Evolutionary conservation across 2,113 vertebrate genomes (phyloP), one percentile per base, ranked within the genome.

Genomic region (Anguilla rostrata): DNA sequence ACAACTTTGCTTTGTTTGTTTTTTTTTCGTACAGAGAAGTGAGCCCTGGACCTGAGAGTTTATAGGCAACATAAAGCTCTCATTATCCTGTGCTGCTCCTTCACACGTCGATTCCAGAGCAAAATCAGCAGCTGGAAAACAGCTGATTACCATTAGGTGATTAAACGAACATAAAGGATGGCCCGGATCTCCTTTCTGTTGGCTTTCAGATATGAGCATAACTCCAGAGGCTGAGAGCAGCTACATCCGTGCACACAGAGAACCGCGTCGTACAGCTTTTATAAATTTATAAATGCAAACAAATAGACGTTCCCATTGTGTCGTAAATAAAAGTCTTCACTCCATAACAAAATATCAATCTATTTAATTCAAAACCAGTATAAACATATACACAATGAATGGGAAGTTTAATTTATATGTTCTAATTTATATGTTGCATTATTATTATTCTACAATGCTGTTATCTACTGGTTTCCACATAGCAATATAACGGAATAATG

Each of bases 341-440:
- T 78, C 29, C 11, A 78, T 78, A 39, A 41, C 87, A 88, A 92
- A 90, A 87, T 60, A 71, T 60, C 46, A 43, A 83, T 84, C 66
- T 81, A 56, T 89, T 88, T 84, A 18, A 88, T 82, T 84, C 87
- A 84, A 81, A 89, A 85, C 60, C 9, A 84, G 40, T 40, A 88
- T 66, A 88, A 84, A 87, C 20, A 83, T 22, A 87, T 83, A 88
- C 39, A 87, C 79, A 80, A 29, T 40, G 60, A 87, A 39, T 29
- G 66, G 22, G 39, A 80, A 80, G 78, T 79, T 46, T 5, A 46
- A 34, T 84, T 83, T 60, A 43, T 53, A 83, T 86, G 43, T 90
- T 49, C 6, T 34, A 78, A 79, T 79, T 12, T 34, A 89, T 79
- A 66, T 49, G 39, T 49, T 40, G 39, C 4, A 41, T 78, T 83